Base-by-base conservation (phyloP, 2,113 vertebrate species). In the Alexandromys fortis region DNA sequence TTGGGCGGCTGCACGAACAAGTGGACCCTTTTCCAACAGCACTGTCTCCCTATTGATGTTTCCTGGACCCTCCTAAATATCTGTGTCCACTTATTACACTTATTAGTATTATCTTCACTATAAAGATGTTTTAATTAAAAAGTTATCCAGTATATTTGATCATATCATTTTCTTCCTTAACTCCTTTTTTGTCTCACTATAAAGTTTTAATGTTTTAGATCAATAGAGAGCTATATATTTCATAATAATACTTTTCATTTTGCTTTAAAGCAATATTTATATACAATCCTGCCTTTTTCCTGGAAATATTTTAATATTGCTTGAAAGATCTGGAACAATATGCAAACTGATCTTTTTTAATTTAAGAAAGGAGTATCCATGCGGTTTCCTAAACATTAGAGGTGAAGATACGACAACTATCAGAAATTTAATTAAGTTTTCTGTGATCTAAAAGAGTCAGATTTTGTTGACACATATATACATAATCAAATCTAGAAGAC, bases 291-390 rank as follows among this genome's bases (percentile, higher is more conserved):
- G 83, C 67, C 16, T 21, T 85, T 79, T 90, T 87, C 17, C 45
- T 63, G 42, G 70, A 93, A 76, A 65, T 7, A 77, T 72, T 88
- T 95, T 82, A 89, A 67, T 67, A 77, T 72, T 86, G 28, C 78
- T 86, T 93, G 87, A 70, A 88, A 94, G 24, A 70, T 19, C 45
- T n/a, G 16, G 7, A 70, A 77, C 33, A 91, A 42, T 67, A 83
- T 85, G 52, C 90, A 87, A 93, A n/a, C 4, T 47, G 10, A 22
- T 6, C 19, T 0, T 67, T 85, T 88, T 22, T 78, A 94, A 72
- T 91, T 92, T 86, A 81, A 92, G 35, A 73, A 87, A 89, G 17
- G n/a, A 33, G 3, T 85, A 30, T 73, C 19, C 47, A 67, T 65
- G 13, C 47, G 21, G 1, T 73, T 76, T 94, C 47, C 33, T 92